Percentiles rank a stretch among this genome's conserved stretches.
Conservation (phyloP, 2,113 vertebrate genomes). For the Caranx ignobilis region DNA sequence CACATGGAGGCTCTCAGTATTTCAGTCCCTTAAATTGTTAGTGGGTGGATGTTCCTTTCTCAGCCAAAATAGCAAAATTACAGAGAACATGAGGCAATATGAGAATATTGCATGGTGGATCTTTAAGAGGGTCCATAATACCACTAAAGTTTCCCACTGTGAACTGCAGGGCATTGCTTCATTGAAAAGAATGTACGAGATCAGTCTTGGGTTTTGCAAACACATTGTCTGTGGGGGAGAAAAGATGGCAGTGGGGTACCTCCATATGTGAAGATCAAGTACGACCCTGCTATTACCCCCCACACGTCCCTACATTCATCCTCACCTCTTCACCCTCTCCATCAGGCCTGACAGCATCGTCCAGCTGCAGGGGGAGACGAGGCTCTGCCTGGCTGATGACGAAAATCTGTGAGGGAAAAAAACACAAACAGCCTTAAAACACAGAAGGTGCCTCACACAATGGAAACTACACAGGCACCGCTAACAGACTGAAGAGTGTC, state of each 20-base stretch:
- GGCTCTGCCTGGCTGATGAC: slow-evolving; percentile 96
- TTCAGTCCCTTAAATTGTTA: background rate
- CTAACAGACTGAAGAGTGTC: background rate
- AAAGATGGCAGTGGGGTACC: background rate
- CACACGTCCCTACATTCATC: slow-evolving; percentile 28
- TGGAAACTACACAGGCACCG: slow-evolving; percentile 56
- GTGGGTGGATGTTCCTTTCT: background rate
- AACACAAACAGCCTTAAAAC: slow-evolving; percentile 10
- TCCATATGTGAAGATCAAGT: background rate
- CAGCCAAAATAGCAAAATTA: background rate
- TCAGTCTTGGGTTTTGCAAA: background rate
- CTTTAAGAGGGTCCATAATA: background rate
- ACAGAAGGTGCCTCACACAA: slow-evolving; percentile 15
- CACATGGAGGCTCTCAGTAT: background rate
- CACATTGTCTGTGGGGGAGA: background rate
- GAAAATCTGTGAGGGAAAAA: slow-evolving; percentile 88
- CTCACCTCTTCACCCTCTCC: slow-evolving; percentile 96
- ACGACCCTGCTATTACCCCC: too few relatives aligned
- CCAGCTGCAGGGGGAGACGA: slow-evolving; percentile 94
- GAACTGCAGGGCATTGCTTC: background rate
- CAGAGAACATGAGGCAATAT: background rate
- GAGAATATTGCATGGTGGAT: background rate
- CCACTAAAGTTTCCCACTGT: background rate
- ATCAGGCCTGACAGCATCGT: slow-evolving; percentile 95
- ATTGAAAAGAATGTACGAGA: background rate